Evolutionary conservation across 2,797 vertebrate genomes (phyloP).

Genomic region (Halcyon smyrnensis): DNA sequence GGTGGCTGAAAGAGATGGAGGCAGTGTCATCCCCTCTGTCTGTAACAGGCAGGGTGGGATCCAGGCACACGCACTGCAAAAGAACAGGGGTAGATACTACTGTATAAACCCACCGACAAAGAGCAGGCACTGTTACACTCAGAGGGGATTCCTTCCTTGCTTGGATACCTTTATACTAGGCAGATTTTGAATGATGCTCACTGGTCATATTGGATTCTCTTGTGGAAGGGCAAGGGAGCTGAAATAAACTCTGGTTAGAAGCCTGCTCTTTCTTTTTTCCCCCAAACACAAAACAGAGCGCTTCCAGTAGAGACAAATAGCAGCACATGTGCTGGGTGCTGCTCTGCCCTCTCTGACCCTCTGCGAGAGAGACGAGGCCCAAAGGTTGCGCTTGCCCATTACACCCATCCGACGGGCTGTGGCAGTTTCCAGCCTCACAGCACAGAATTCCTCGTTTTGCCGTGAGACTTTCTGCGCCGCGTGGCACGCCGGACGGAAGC

Average conservation of each 20-base stretch:
- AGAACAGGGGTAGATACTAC: neutral
- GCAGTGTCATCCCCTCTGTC: neutral
- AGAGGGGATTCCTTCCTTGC: neutral
- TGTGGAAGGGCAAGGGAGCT: neutral
- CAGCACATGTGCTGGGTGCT: neutral
- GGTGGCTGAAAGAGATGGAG: neutral
- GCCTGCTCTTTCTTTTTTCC: neutral
- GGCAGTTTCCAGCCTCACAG: neutral
- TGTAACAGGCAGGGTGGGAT: neutral
- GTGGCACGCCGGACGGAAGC: neutral
- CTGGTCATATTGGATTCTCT: neutral
- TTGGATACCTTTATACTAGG: neutral
- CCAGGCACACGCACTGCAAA: neutral
- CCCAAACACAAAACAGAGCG: neutral
- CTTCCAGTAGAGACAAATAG: neutral
- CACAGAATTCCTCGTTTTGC: neutral
- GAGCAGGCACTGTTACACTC: neutral
- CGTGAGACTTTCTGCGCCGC: neutral
- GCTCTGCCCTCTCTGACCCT: neutral
- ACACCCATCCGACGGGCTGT: neutral
- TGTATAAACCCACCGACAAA: neutral
- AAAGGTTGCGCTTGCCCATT: neutral
- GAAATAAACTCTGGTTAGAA: neutral
- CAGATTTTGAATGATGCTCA: neutral
- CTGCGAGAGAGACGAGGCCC: neutral